Evolutionary conservation across 1,140 invertebrate genomes (phyloP), one percentile per base, ranked within the genome.

Genomic region (Ephestia elutella): DNA sequence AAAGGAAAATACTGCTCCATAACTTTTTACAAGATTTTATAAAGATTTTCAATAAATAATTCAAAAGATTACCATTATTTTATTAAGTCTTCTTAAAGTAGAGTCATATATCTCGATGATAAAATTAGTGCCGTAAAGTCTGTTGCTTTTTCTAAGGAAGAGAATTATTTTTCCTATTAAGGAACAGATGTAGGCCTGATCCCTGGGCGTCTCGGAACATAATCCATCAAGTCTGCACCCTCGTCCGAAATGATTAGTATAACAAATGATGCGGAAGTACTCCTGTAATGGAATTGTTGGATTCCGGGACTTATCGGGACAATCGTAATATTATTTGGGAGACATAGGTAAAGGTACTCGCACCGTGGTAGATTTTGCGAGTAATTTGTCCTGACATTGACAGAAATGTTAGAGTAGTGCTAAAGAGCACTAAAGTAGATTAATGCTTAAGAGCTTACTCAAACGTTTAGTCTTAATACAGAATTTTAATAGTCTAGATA

Each of bases 191-290:
- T 53, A 53, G 13, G 8, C 20, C 19, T 25, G 13, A 21, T 53
- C 50, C 21, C 21, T 25, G 20, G 5, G 21, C 20, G 21, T 25
- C 50, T 15, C 20, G 20, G 50, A 25, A 35, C 48, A 58, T 53
- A 64, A 73, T 73, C 68, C 63, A 73, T 70, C 71, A 70, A 57
- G 21, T 20, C 49, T 20, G 54, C 53, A 50, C 68, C 57, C 54
- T 56, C 50, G 58, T 59, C 54, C 51, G 55, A 63, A 59, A 62
- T 63, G 65, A 73, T 73, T 68, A 70, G 63, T 48, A 58, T 60
- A 63, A 67, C 65, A 65, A 70, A 71, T 65, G 61, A 63, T 63
- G 61, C 50, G 50, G 49, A 60, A 59, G 48, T 50, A 50, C 54
- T 63, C 20, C 20, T 50, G 15, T 32, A 32, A 38, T 15, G 20